These are phyloP conservation scores for Cygnus buccinator DNA, from an alignment of 2,113 vertebrate species.

Conservation along the genomic window DNA sequence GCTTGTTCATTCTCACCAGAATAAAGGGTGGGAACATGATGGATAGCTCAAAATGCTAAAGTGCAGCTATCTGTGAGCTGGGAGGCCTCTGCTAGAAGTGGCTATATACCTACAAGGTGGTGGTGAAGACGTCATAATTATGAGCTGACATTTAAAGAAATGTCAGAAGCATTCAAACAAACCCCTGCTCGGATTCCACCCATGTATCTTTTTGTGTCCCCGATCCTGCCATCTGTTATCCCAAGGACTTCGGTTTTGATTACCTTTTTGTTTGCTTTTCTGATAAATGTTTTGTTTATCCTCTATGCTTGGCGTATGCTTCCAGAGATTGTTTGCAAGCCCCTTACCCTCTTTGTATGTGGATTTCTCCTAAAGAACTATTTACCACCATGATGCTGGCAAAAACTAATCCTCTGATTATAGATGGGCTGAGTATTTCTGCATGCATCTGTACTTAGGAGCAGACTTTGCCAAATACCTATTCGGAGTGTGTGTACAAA, in stretches of 20 bases:
- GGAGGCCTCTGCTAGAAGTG: background rate
- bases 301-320: background rate
- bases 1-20: constrained; percentile 36
- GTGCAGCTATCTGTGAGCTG: background rate
- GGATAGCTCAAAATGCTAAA: constrained; percentile 5
- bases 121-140: constrained; percentile 22
- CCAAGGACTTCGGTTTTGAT: background rate
- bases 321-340: constrained; percentile 40
- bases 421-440: background rate
- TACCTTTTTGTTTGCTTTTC: constrained; percentile 54
- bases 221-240: constrained; percentile 28
- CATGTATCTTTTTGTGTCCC: constrained; percentile 54
- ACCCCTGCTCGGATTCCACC: background rate
- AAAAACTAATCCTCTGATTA: background rate
- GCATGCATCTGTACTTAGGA: background rate
- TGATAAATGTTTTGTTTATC: constrained; percentile 47
- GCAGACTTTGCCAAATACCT: background rate
- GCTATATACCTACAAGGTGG: background rate
- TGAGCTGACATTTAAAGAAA: constrained; percentile 64
- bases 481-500: background rate
- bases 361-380: constrained; percentile 7
- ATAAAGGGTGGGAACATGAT: background rate
- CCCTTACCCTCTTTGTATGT: background rate
- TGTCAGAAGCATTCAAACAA: constrained; percentile 45
- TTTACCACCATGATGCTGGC: background rate